Evolutionary conservation across 92 coral and sea anemone genomes (phyloP).

Genomic region (Epizoanthus illoricatus): DNA sequence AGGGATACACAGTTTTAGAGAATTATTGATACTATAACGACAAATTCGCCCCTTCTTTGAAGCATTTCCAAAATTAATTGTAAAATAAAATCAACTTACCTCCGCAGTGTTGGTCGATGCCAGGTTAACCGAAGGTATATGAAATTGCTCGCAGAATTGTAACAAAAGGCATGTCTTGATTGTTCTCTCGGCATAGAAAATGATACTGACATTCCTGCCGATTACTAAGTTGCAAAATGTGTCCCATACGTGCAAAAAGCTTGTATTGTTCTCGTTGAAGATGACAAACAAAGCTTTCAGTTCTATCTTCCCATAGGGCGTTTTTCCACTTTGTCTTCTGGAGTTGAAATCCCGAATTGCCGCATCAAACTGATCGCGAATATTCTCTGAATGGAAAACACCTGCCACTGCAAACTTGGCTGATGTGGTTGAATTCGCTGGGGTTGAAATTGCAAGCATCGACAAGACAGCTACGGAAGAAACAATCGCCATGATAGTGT

Average conservation of each 20-base stretch:
- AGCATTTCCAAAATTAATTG: too few species aligned
- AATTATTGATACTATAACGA: too few species aligned
- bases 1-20: too few species aligned
- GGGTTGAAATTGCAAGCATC: not conserved
- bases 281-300: not conserved
- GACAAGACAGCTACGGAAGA: not conserved
- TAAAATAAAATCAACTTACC: not conserved
- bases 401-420: not conserved
- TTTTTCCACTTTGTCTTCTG: not conserved
- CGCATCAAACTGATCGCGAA: conserved; percentile 3
- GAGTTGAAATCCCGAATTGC: conserved; percentile 1
- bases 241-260: not conserved
- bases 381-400: not conserved
- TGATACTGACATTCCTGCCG: not conserved
- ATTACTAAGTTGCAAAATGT: not conserved
- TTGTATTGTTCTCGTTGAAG: not conserved
- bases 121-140: not conserved
- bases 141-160: not conserved
- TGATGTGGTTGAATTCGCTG: not conserved
- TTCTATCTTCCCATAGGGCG: not conserved
- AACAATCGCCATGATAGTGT: not conserved
- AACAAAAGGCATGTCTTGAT: not conserved
- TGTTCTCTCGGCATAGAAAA: not conserved
- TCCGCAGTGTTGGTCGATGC: not conserved
- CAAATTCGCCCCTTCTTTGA: too few species aligned